Evolutionary conservation across 2,888 invertebrate genomes (phyloP).

Genomic region (Tridacna gigas): DNA sequence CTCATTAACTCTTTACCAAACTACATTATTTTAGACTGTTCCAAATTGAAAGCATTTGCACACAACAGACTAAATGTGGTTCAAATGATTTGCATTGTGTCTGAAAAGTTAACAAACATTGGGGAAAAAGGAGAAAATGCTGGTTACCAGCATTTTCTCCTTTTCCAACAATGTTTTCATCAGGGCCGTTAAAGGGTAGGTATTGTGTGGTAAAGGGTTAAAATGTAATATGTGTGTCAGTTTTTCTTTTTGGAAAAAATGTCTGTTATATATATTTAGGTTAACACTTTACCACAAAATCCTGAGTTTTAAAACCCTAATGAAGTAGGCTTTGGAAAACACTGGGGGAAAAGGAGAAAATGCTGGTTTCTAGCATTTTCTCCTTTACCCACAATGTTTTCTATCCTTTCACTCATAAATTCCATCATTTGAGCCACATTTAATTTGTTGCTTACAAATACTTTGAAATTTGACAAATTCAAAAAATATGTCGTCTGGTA

Average conservation of each 20-base stretch:
- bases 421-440: too few relatives aligned
- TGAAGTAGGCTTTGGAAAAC: not conserved
- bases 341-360: slow-evolving; percentile 2
- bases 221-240: not conserved
- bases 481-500: too few relatives aligned
- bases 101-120: too few relatives aligned
- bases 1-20: too few relatives aligned
- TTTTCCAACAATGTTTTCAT: not conserved
- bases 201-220: slow-evolving; percentile 2
- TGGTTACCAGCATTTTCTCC: not conserved
- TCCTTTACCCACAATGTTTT: not conserved
- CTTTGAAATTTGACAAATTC: too few relatives aligned
- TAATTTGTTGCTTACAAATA: too few relatives aligned
- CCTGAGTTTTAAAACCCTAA: not conserved
- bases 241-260: not conserved
- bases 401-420: too few relatives aligned
- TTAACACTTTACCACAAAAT: not conserved
- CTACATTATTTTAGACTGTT: too few relatives aligned
- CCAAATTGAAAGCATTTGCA: too few relatives aligned
- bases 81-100: too few relatives aligned
- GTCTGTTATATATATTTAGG: not conserved
- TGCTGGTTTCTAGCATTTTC: not conserved
- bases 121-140: too few relatives aligned
- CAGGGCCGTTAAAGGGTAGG: not conserved
- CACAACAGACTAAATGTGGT: too few relatives aligned